phyloP scores from a whole-genome alignment of 2,888 invertebrate species.

The Eugnorisma glareosa region DNA sequence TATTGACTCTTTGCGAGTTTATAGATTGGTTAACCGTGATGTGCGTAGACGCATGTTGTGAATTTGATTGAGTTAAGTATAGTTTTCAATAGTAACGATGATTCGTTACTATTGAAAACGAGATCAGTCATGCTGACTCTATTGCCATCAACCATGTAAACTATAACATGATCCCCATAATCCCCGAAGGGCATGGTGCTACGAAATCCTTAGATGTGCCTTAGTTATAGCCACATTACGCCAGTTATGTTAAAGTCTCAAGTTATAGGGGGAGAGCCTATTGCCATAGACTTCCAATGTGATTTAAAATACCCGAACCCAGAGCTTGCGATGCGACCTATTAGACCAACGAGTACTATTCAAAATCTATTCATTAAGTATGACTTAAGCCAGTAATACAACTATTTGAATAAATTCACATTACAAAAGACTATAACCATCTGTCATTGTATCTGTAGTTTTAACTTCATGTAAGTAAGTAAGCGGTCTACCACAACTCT shows the following conservation, averaged over 20 bases:
- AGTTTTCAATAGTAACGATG: too few relatives aligned
- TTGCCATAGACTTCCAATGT: not conserved
- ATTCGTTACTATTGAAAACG: not conserved
- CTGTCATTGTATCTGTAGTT: not conserved
- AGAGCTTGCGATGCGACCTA: not conserved
- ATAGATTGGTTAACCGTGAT: not conserved
- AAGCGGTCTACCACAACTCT: constrained; percentile 10
- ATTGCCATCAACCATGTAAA: too few relatives aligned
- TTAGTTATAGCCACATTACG: not conserved
- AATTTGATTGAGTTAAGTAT: not conserved
- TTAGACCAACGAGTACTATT: not conserved
- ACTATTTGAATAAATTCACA: not conserved
- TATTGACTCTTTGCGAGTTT: not conserved
- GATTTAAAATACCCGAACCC: not conserved
- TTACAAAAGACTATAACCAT: not conserved
- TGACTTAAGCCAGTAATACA: not conserved
- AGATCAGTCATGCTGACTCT: not conserved
- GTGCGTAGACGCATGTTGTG: not conserved
- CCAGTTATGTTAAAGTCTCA: not conserved
- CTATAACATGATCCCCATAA: not conserved
- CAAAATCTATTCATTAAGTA: not conserved
- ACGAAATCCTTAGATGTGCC: too few relatives aligned
- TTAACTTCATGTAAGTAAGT: constrained; percentile 2
- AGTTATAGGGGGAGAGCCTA: not conserved
- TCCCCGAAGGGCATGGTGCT: too few relatives aligned